These are phyloP conservation scores for Oncorhynchus tshawytscha DNA, from an alignment of 2,113 vertebrate genomes.

Conservation along the genomic window DNA sequence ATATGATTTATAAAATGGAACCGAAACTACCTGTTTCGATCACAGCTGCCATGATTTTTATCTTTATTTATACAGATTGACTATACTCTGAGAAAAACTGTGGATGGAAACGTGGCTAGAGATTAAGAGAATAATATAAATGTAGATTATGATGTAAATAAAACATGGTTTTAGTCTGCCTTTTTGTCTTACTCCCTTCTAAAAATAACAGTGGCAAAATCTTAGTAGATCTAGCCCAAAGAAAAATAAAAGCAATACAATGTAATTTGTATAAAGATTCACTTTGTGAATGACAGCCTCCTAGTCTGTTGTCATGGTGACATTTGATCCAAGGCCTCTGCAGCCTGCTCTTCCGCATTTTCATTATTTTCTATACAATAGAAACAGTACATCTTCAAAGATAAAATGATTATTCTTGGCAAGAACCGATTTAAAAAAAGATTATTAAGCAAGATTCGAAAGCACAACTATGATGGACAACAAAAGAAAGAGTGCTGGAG, in stretches of 20 bases:
- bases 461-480: conserved; percentile 62
- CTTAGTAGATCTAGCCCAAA: conserved; percentile 68
- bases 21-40: no score
- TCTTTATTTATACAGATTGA: no score
- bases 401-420: conserved; percentile 71
- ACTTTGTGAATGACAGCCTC: conserved; percentile 1
- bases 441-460: conserved; percentile 58
- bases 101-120: no score
- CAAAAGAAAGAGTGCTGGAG: conserved; percentile 41
- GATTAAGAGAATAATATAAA: conserved; percentile 26
- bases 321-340: conserved; percentile 62
- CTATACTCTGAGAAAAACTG: no score
- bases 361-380: conserved; percentile 77
- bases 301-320: conserved; percentile 72
- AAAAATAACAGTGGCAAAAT: conserved; percentile 71
- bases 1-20: no score
- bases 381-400: conserved; percentile 72
- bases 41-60: no score
- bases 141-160: conserved; percentile 47
- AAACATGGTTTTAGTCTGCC: conserved; percentile 64
- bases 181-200: conserved; percentile 56
- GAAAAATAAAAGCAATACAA: conserved; percentile 67
- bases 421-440: conserved; percentile 43
- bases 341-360: conserved; percentile 60
- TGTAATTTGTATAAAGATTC: conserved; percentile 65